Evolutionary conservation across 2,113 vertebrate genomes (phyloP).

Genomic region (Cyanoramphus novaezelandiae): DNA sequence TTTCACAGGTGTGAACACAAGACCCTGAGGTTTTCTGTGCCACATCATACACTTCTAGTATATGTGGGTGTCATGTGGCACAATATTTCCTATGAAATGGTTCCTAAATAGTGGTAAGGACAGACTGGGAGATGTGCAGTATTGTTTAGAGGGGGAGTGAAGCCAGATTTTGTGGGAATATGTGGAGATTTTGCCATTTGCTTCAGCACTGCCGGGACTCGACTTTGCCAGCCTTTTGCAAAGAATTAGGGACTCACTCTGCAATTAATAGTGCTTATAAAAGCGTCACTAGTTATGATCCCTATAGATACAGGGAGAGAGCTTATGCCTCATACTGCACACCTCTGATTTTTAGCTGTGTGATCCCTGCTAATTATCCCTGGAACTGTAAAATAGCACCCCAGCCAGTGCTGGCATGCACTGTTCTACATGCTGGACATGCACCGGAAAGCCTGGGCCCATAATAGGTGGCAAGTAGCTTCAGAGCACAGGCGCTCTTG

Average conservation of each 20-base stretch:
- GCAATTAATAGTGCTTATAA: neutral
- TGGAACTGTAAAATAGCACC: neutral
- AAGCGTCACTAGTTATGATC: neutral
- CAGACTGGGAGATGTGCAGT: neutral
- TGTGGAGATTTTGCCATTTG: neutral
- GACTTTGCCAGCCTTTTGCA: neutral
- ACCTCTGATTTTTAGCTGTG: neutral
- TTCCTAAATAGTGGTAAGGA: neutral
- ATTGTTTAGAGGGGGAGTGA: neutral
- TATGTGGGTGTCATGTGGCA: neutral
- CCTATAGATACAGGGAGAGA: neutral
- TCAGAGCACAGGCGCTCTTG: neutral
- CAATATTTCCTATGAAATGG: neutral
- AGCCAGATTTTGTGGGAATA: neutral
- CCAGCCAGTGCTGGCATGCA: neutral
- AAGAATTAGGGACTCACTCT: neutral
- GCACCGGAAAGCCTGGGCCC: neutral
- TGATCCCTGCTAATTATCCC: neutral
- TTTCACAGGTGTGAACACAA: neutral
- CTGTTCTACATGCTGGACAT: neutral
- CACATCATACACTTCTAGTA: neutral
- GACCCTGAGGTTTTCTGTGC: neutral
- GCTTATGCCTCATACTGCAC: neutral
- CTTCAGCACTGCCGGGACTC: neutral
- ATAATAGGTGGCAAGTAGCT: neutral